phyloP scores from a whole-genome alignment of 2,888 invertebrate species.

The Watsonalla binaria region DNA sequence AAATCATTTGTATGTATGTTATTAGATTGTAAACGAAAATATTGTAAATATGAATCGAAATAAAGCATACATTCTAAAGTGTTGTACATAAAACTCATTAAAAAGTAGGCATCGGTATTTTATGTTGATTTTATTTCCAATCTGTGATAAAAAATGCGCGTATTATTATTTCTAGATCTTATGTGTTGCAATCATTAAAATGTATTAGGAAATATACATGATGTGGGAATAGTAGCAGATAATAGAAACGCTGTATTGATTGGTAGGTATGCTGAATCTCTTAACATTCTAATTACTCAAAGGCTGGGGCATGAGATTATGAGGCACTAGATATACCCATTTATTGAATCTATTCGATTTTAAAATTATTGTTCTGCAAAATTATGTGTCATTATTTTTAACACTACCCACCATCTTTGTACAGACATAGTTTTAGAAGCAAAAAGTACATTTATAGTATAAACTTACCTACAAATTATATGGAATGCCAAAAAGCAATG shows the following conservation, averaged over 20 bases:
- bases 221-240: conserved; percentile 5
- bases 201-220: too few species aligned
- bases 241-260: neutral
- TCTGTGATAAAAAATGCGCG: conserved; percentile 55
- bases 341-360: too few species aligned
- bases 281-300: too few species aligned
- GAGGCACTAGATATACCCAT: too few species aligned
- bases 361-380: too few species aligned
- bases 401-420: too few species aligned
- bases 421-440: too few species aligned
- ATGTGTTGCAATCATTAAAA: conserved; percentile 12
- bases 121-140: conserved; percentile 42
- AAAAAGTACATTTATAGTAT: too few species aligned
- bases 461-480: too few species aligned
- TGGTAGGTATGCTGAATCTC: neutral
- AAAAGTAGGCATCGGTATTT: conserved; percentile 26
- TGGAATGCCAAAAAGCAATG: too few species aligned
- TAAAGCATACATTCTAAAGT: conserved; percentile 75
- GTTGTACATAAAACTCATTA: conserved; percentile 60
- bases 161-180: conserved; percentile 28
- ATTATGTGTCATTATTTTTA: too few species aligned
- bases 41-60: conserved; percentile 57
- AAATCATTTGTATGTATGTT: conserved; percentile 26
- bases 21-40: conserved; percentile 30
- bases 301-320: too few species aligned